A percentile compares a stretch with the other conserved stretches of the same genome.
Conservation (phyloP, 1,140 invertebrate genomes). For the Megalopta genalis region DNA sequence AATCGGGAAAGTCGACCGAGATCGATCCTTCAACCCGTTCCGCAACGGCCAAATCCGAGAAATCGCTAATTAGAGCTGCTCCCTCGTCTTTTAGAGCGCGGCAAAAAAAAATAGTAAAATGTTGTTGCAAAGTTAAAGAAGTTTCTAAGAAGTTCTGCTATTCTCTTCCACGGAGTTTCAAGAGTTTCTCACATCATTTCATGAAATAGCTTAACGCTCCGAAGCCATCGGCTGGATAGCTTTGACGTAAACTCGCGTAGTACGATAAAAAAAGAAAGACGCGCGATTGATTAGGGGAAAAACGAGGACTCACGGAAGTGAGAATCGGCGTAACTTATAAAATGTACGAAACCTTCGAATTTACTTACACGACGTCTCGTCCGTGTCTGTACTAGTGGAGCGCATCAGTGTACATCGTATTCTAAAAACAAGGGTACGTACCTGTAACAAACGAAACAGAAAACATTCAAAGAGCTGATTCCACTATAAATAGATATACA, state of each 20-base stretch:
- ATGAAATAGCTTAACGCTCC: background rate
- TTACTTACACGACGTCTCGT: constrained; percentile 53
- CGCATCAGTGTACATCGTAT: constrained; percentile 36
- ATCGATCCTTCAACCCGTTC: no score
- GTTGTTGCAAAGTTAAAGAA: no score
- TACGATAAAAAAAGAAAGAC: no score
- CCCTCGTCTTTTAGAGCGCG: no score
- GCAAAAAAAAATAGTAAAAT: no score
- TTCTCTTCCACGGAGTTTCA: constrained; percentile 2
- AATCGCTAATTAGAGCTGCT: no score
- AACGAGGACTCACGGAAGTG: background rate
- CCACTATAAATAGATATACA: no score
- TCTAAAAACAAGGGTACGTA: constrained; percentile 48
- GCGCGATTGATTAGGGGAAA: background rate
- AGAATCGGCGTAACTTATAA: background rate
- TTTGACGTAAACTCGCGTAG: background rate
- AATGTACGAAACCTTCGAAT: constrained; percentile 8
- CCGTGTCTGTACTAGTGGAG: constrained; percentile 36
- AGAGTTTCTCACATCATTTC: background rate
- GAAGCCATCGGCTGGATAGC: background rate
- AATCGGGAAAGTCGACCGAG: no score
- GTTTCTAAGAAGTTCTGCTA: background rate
- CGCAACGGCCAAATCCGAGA: no score
- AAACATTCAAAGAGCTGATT: background rate
- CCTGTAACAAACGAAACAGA: constrained; percentile 53